Evolutionary conservation across 35 echinoderm and acorn worm genomes (phyloP).

Genomic region (Ophiothrix spiculata): DNA sequence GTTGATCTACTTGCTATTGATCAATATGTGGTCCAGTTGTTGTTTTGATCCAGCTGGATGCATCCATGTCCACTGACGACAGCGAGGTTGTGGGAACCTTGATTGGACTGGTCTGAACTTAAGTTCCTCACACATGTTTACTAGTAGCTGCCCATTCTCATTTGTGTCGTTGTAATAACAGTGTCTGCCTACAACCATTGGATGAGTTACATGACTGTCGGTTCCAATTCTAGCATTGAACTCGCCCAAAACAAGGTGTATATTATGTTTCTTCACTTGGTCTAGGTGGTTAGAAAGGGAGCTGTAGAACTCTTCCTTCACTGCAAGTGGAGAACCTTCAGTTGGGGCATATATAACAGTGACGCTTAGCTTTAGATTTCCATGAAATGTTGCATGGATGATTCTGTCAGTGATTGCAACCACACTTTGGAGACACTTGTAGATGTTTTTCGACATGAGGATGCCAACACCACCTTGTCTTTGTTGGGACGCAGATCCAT

Average conservation of each 20-base stretch:
- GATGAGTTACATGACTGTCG: too few relatives aligned
- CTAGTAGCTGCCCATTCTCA: slow-evolving; percentile 5
- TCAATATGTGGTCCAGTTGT: slow-evolving; percentile 34
- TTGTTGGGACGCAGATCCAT: slow-evolving; percentile 7
- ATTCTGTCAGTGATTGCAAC: slow-evolving; percentile 28
- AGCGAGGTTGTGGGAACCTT: slow-evolving; percentile 23
- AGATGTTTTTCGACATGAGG: slow-evolving; percentile 38
- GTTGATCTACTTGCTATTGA: slow-evolving; percentile 33
- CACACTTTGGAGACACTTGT: slow-evolving; percentile 27
- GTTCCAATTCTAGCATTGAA: slow-evolving; percentile 23
- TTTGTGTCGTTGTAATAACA: neutral
- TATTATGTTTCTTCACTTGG: slow-evolving; percentile 34
- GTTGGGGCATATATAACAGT: slow-evolving; percentile 37
- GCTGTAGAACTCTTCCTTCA: slow-evolving; percentile 12
- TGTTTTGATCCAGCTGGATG: slow-evolving; percentile 33
- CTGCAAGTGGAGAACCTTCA: neutral
- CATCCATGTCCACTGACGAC: slow-evolving; percentile 20
- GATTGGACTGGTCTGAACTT: slow-evolving; percentile 15
- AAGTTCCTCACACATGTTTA: slow-evolving; percentile 17
- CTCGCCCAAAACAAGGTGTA: slow-evolving; percentile 18
- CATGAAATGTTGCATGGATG: slow-evolving; percentile 29
- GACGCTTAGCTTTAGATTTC: slow-evolving; percentile 31
- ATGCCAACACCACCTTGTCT: slow-evolving; percentile 40
- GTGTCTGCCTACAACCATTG: neutral
- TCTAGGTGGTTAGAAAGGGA: slow-evolving; percentile 18